Conservation (phyloP, 2,888 invertebrate genomes). For the Palloptera scutellata region DNA sequence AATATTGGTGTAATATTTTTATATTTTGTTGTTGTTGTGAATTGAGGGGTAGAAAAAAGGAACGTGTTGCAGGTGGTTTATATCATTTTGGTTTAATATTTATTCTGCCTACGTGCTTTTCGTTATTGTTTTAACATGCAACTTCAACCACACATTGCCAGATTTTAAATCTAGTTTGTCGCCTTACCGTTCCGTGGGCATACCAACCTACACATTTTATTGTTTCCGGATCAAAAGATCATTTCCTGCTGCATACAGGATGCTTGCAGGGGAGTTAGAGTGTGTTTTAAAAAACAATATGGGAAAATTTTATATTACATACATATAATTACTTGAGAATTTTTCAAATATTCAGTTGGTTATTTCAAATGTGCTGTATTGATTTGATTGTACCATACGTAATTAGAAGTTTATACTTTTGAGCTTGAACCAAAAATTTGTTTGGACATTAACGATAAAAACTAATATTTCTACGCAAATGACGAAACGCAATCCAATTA, state of each 20-base stretch:
- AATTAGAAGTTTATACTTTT: too few relatives aligned
- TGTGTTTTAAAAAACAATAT: slow-evolving; percentile 31
- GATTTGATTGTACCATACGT: too few relatives aligned
- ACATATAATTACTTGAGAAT: slow-evolving; percentile 29
- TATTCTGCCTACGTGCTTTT: slow-evolving; percentile 30
- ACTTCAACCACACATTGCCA: too few relatives aligned
- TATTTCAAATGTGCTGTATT: too few relatives aligned
- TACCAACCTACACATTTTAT: slow-evolving; percentile 48
- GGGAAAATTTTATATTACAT: slow-evolving; percentile 35
- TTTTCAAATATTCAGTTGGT: neutral
- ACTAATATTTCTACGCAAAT: too few relatives aligned
- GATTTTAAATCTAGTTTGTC: slow-evolving; percentile 32
- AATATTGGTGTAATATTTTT: neutral
- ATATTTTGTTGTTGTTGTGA: neutral
- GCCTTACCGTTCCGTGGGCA: slow-evolving; percentile 20
- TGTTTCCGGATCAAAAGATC: slow-evolving; percentile 63
- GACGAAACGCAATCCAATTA: too few relatives aligned
- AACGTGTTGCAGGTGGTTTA: slow-evolving; percentile 52
- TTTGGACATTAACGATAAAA: too few relatives aligned
- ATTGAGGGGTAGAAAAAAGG: neutral
- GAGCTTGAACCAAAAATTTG: too few relatives aligned
- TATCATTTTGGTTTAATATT: slow-evolving; percentile 43
- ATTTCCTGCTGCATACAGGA: slow-evolving; percentile 59
- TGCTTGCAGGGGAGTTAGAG: slow-evolving; percentile 31
- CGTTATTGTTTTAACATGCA: too few relatives aligned